phyloP scores from a whole-genome alignment of 2,888 invertebrate genomes.

The Diarsia brunnea region DNA sequence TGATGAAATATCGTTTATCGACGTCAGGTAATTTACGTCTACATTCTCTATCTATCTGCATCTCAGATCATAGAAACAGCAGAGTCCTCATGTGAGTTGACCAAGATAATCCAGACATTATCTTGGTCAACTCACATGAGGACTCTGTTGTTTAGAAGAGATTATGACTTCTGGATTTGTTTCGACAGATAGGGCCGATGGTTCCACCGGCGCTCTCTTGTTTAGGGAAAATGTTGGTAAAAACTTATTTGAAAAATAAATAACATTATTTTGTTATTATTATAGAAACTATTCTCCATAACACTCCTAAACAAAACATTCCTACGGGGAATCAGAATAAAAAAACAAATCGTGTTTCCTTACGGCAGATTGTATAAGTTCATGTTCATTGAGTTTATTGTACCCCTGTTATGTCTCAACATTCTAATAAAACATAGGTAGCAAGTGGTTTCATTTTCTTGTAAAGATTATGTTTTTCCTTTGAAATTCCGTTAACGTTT shows the following conservation, averaged over 20 bases:
- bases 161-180: too few relatives aligned
- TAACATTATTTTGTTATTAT: too few relatives aligned
- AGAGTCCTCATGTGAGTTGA: too few relatives aligned
- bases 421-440: neutral
- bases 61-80: too few relatives aligned
- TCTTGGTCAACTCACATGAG: too few relatives aligned
- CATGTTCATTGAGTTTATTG: neutral
- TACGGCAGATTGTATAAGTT: neutral
- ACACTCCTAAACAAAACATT: neutral
- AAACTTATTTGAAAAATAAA: too few relatives aligned
- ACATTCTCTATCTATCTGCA: too few relatives aligned
- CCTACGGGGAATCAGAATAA: slow-evolving; percentile 36
- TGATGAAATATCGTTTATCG: neutral
- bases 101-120: too few relatives aligned
- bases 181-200: too few relatives aligned
- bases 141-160: too few relatives aligned
- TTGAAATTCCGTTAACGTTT: neutral
- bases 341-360: slow-evolving; percentile 11
- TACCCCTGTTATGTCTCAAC: neutral
- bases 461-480: neutral
- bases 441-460: neutral
- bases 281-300: neutral
- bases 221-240: too few relatives aligned
- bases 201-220: too few relatives aligned
- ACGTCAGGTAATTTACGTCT: neutral